phyloP scores from a whole-genome alignment of 2,888 invertebrate genomes.

The Archips crataeganus region DNA sequence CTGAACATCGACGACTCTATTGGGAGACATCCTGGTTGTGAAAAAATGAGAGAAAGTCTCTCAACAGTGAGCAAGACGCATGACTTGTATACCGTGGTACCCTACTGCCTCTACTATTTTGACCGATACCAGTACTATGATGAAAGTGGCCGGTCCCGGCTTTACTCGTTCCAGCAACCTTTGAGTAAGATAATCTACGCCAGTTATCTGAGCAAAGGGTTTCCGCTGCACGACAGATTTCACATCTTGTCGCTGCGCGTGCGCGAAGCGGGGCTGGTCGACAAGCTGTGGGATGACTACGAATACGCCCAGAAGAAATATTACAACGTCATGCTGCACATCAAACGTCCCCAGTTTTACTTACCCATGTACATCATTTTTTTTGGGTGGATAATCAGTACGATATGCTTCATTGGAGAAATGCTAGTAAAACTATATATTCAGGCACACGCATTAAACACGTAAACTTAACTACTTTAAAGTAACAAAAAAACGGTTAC shows the following conservation, averaged over 20 bases:
- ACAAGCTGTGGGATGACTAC: constrained; percentile 34
- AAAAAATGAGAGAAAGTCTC: constrained; percentile 52
- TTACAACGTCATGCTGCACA: background rate
- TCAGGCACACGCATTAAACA: background rate
- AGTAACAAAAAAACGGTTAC: constrained; percentile 34
- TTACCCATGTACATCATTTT: background rate
- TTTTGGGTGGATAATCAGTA: constrained; percentile 1
- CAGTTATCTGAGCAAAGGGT: constrained; percentile 45
- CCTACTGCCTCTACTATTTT: constrained; percentile 55
- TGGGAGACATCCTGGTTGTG: background rate
- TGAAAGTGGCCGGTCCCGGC: constrained; percentile 47
- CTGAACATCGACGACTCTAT: background rate
- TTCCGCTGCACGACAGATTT: constrained; percentile 38
- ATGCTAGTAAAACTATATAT: background rate
- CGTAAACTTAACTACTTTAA: background rate
- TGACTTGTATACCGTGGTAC: constrained; percentile 54
- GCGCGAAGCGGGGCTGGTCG: constrained; percentile 37
- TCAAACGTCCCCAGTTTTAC: background rate
- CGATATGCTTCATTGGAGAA: constrained; percentile 1
- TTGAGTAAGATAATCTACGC: constrained; percentile 41
- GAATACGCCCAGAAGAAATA: constrained; percentile 12
- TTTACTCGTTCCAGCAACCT: constrained; percentile 47
- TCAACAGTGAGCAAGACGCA: constrained; percentile 52
- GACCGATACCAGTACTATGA: constrained; percentile 54
- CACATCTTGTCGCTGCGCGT: constrained; percentile 22